Conservation (phyloP, 2,888 invertebrate genomes). For the Pterobdella sp. region DNA sequence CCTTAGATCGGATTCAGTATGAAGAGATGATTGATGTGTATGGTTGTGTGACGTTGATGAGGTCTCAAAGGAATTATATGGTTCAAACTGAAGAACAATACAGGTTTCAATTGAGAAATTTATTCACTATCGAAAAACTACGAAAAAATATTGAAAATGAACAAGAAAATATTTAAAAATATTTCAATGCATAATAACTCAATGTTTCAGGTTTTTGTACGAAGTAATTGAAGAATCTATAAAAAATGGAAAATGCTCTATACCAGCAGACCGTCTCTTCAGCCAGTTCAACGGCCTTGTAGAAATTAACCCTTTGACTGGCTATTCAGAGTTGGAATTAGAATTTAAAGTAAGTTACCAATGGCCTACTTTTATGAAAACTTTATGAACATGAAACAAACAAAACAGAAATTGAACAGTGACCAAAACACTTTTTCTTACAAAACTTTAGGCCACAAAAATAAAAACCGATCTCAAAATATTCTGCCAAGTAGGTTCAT, state of each 20-base stretch:
- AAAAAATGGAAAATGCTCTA: slow-evolving; percentile 89
- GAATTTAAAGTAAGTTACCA: slow-evolving; percentile 41
- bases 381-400: not conserved
- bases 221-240: slow-evolving; percentile 93
- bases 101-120: too few relatives aligned
- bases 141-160: too few relatives aligned
- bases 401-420: slow-evolving; percentile 56
- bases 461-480: slow-evolving; percentile 9
- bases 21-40: slow-evolving; percentile 97
- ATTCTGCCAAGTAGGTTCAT: slow-evolving; percentile 7
- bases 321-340: slow-evolving; percentile 48
- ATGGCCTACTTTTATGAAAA: not conserved
- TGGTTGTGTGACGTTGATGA: slow-evolving; percentile 91
- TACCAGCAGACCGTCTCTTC: slow-evolving; percentile 85
- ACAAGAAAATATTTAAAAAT: too few relatives aligned
- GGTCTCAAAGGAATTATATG: slow-evolving; percentile 98
- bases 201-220: slow-evolving; percentile 64
- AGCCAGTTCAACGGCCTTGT: slow-evolving; percentile 76
- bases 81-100: slow-evolving; percentile 93
- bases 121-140: too few relatives aligned
- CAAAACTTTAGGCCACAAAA: slow-evolving; percentile 12
- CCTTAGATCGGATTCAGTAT: slow-evolving; percentile 90
- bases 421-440: slow-evolving; percentile 13
- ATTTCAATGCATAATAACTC: too few relatives aligned
- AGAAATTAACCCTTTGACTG: slow-evolving; percentile 58